Evolutionary conservation across 1,140 invertebrate species (phyloP).

Genomic region (Temnothorax longispinosus): DNA sequence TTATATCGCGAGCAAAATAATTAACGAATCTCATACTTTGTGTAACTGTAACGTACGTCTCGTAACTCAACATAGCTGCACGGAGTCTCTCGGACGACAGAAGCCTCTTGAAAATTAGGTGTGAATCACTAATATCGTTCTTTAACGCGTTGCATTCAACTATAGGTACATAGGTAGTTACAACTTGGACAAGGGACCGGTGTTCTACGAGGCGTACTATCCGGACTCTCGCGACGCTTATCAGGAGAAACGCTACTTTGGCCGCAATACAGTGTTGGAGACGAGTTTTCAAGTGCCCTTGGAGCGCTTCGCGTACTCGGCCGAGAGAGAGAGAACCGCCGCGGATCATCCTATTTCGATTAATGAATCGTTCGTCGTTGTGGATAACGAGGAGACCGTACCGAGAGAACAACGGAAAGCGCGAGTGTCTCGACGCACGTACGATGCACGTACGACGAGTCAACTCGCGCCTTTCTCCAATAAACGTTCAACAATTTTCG

Average conservation of each 20-base stretch:
- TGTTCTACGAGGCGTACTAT: slow-evolving; percentile 80
- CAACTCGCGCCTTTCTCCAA: neutral
- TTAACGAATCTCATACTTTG: neutral
- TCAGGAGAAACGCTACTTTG: slow-evolving; percentile 65
- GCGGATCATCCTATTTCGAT: neutral
- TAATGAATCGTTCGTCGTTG: neutral
- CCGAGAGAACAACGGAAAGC: neutral
- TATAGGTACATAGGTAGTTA: slow-evolving; percentile 67
- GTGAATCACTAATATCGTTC: neutral
- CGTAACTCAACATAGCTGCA: neutral
- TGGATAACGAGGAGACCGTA: neutral
- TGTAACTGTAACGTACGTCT: neutral
- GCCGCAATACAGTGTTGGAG: slow-evolving; percentile 63
- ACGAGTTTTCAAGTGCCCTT: slow-evolving; percentile 71
- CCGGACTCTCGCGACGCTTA: slow-evolving; percentile 61
- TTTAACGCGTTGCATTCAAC: neutral
- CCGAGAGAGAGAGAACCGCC: neutral
- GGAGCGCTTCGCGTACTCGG: slow-evolving; percentile 23
- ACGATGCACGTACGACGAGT: neutral
- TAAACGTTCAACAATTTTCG: neutral
- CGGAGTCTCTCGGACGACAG: neutral
- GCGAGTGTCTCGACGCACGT: neutral
- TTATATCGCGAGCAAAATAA: neutral
- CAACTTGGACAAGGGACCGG: slow-evolving; percentile 73
- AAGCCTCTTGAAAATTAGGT: neutral